A percentile compares a stretch with the other conserved stretches of the same genome.
phyloP scores from a whole-genome alignment of 2,888 invertebrate species.

The Eretmocerus hayati region DNA sequence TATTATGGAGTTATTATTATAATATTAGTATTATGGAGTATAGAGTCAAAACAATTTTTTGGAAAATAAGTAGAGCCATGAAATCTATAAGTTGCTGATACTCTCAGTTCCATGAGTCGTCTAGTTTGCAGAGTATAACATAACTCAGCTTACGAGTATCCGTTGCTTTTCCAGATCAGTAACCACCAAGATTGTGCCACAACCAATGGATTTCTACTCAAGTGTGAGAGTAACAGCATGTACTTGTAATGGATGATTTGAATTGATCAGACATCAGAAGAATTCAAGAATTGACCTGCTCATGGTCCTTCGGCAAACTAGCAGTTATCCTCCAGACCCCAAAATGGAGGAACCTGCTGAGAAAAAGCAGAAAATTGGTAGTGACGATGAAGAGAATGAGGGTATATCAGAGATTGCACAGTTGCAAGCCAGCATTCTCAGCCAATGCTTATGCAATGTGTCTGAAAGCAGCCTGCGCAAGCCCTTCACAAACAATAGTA shows the following conservation, averaged over 20 bases:
- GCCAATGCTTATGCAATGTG: conserved; percentile 72
- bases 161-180: too few species aligned
- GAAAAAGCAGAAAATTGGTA: conserved; percentile 68
- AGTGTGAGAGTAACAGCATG: conserved; percentile 22
- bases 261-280: conserved; percentile 19
- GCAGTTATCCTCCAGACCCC: conserved; percentile 52
- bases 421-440: conserved; percentile 62
- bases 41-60: too few species aligned
- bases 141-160: too few species aligned
- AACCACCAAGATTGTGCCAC: too few species aligned
- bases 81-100: too few species aligned
- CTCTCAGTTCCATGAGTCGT: too few species aligned
- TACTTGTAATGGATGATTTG: conserved; percentile 33
- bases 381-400: conserved; percentile 55
- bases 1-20: too few species aligned
- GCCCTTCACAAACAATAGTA: conserved; percentile 61
- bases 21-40: too few species aligned
- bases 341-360: conserved; percentile 78
- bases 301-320: conserved; percentile 61
- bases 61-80: too few species aligned
- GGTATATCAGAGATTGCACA: conserved; percentile 54
- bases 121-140: too few species aligned
- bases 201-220: too few species aligned
- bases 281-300: conserved; percentile 34
- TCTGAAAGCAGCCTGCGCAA: conserved; percentile 63